These are phyloP conservation scores for Oenanthe oenanthe DNA, from an alignment of 2,113 vertebrate species.

Conservation along the genomic window DNA sequence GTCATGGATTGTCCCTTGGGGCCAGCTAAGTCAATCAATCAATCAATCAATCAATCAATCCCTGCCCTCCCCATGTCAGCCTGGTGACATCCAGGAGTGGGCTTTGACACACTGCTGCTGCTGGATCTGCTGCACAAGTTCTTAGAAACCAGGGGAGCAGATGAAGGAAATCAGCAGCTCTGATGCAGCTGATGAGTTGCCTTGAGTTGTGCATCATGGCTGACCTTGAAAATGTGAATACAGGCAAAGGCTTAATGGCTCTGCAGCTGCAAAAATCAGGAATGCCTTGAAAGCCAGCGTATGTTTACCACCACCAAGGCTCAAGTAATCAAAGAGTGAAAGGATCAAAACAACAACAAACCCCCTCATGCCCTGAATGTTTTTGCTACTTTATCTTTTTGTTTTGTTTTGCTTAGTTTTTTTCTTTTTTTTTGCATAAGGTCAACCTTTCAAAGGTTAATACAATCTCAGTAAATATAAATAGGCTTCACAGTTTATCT, in stretches of 20 bases:
- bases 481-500: conserved; percentile 47
- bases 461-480: conserved; percentile 74
- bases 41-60: not conserved
- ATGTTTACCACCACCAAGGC: conserved; percentile 34
- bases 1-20: not conserved
- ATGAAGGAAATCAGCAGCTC: not conserved
- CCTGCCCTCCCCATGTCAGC: not conserved
- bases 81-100: not conserved
- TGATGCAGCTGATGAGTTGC: not conserved
- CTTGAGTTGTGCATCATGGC: conserved; percentile 14
- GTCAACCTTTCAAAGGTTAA: conserved; percentile 76
- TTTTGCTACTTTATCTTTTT: conserved; percentile 25
- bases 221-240: conserved; percentile 21
- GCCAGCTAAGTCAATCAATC: not conserved
- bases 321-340: conserved; percentile 36
- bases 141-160: not conserved
- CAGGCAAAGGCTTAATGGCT: not conserved
- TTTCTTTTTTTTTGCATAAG: conserved; percentile 58
- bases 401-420: not conserved
- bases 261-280: conserved; percentile 23
- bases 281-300: not conserved
- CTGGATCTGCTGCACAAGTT: not conserved
- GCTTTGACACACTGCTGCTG: not conserved
- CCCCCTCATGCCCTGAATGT: not conserved
- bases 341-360: conserved; percentile 58